Evolutionary conservation across 2,888 invertebrate species (phyloP).

Genomic region (Scaptodrosophila latifasciaeformis): DNA sequence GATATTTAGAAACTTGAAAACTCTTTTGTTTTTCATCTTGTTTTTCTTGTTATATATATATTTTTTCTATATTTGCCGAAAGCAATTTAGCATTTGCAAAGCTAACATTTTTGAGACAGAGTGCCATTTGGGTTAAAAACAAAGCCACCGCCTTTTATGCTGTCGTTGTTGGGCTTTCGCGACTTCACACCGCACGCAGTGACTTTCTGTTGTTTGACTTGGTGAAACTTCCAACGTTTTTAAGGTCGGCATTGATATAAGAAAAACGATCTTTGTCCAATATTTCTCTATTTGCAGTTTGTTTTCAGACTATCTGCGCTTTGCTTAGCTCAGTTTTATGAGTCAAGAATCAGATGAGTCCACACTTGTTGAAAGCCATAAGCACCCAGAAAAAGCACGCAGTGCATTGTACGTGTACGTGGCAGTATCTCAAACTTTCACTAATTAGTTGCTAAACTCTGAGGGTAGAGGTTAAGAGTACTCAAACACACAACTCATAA

Average conservation of each 20-base stretch:
- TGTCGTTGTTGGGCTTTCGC: conserved; percentile 47
- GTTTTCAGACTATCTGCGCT: background rate
- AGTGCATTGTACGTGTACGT: conserved; percentile 42
- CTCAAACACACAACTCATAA: conserved; percentile 23
- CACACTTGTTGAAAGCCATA: too few relatives aligned
- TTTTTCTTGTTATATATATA: conserved; percentile 18
- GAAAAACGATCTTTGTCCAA: conserved; percentile 18
- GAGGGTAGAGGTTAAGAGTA: conserved; percentile 3
- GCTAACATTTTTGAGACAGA: too few relatives aligned
- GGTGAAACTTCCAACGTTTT: conserved; percentile 62
- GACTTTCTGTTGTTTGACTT: conserved; percentile 69
- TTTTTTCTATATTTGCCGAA: conserved; percentile 28
- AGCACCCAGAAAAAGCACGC: conserved; percentile 13
- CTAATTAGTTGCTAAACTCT: conserved; percentile 69
- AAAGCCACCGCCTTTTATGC: background rate
- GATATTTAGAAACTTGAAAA: conserved; percentile 28
- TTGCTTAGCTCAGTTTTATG: background rate
- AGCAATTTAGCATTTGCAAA: background rate
- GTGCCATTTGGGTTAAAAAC: too few relatives aligned
- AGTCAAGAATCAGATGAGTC: background rate
- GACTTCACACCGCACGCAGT: conserved; percentile 37
- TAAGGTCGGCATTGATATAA: conserved; percentile 59
- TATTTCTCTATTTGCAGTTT: too few relatives aligned
- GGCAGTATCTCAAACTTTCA: conserved; percentile 60
- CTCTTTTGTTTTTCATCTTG: conserved; percentile 13